Base-by-base conservation (phyloP, 2,888 invertebrate species). In the Cotesia congregata region DNA sequence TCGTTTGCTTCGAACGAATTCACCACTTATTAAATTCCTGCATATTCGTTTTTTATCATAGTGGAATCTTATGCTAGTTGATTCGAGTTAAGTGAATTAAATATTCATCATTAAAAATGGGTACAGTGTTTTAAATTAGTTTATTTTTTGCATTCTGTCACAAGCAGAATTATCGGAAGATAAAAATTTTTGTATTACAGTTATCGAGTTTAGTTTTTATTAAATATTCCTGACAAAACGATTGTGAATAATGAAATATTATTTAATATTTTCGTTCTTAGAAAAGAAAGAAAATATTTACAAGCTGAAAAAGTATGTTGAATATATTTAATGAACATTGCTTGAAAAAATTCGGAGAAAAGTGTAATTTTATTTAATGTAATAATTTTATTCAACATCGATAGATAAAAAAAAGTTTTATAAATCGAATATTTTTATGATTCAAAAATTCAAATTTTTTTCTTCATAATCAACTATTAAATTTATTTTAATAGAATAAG, bases 1-100 rank as follows among this genome's bases (percentile, higher is more conserved):
- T 77, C 72, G 80, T 80, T 78, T 80, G 79, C 77, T 81, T 78
- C 77, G 75, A 75, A 69, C 76, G 30, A 12, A 60, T 9, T 40
- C 39, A 67, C 20, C 72, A 39, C 64, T 6, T 12, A 38, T 64
- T 65, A 9, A 12, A 30, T 65, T 30, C 12, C 38, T 12, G 30
- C 30, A 20, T 3, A 30, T 30, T 30, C 38, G 17, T 30, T 65
- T 30, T 65, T 38, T 30, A 38, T 65, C 38, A 6, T 6, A 65
- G 65, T 65, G 65, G 12, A 17, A 30, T 65, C 38, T 65, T 7
- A 12, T 50, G 50, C 50, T 12, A 12, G 50, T 50, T 50, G 12
- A 50, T 50, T 50, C 50, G 9, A 50, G 12, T 12, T 50, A 50
- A 50, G 12, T 50, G 50, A 20, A 15, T 20, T 40, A 12, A 68